Conservation (phyloP, 2,797 vertebrate genomes). For the Poliocrania exsul region DNA sequence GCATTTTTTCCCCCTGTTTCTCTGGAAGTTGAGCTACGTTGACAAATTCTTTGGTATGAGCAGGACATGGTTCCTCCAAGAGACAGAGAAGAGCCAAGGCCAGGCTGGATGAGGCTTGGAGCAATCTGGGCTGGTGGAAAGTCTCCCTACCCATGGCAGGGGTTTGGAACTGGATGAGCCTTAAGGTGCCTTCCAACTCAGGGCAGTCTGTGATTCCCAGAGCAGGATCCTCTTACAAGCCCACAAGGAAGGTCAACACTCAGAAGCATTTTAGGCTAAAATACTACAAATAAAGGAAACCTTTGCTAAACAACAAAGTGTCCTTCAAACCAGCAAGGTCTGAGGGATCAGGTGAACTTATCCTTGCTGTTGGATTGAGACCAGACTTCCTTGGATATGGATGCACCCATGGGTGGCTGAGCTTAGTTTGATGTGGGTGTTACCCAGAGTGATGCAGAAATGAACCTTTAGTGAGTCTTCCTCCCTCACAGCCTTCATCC, state of each 20-base stretch:
- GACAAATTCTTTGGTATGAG: not conserved
- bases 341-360: not conserved
- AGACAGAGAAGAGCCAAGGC: not conserved
- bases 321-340: not conserved
- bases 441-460: not conserved
- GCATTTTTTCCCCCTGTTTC: not conserved
- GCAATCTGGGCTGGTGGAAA: not conserved
- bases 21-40: not conserved
- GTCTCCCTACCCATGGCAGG: not conserved
- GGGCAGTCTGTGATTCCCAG: not conserved
- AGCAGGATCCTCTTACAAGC: not conserved
- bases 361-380: not conserved
- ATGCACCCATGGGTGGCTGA: not conserved
- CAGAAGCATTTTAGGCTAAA: not conserved
- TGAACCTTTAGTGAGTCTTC: not conserved
- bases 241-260: no score
- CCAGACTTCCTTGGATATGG: accelerated
- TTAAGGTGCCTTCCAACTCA: not conserved
- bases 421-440: not conserved
- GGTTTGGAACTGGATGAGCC: not conserved
- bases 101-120: not conserved
- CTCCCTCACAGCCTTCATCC: not conserved
- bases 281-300: not conserved
- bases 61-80: not conserved
- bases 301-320: not conserved